Conservation (phyloP, 2,888 invertebrate species). For the Meiosimyza platycephala region DNA sequence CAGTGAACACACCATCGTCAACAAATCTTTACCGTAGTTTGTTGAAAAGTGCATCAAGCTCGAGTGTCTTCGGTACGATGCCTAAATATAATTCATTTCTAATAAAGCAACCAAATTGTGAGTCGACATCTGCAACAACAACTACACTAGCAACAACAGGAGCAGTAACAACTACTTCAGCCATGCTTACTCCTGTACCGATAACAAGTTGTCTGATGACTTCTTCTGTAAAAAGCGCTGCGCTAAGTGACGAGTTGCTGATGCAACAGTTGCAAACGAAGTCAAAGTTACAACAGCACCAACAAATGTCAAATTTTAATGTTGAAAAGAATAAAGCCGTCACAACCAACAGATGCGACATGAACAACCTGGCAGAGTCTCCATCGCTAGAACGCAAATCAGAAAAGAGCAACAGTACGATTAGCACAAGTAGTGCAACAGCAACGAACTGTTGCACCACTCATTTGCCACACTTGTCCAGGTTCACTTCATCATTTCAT, state of each 20-base stretch:
- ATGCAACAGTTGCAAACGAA: slow-evolving; percentile 43
- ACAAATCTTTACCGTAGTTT: slow-evolving; percentile 50
- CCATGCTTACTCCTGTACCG: slow-evolving; percentile 38
- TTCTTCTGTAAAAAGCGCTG: slow-evolving; percentile 37
- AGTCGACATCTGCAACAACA: too few relatives aligned
- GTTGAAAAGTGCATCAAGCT: slow-evolving; percentile 65
- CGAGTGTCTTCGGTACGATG: slow-evolving; percentile 57
- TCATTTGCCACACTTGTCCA: slow-evolving; percentile 63
- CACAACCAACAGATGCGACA: slow-evolving; percentile 44
- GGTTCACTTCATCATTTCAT: slow-evolving; percentile 64
- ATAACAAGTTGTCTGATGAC: slow-evolving; percentile 46
- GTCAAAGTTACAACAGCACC: slow-evolving; percentile 37
- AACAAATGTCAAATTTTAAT: slow-evolving; percentile 19
- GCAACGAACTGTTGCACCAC: slow-evolving; percentile 65
- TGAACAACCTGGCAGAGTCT: slow-evolving; percentile 49
- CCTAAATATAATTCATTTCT: slow-evolving; percentile 54
- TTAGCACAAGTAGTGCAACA: slow-evolving; percentile 62
- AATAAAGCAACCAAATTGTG: slow-evolving; percentile 38
- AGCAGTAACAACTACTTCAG: slow-evolving; percentile 31
- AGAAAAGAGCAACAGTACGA: slow-evolving; percentile 64
- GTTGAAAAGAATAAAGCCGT: slow-evolving; percentile 51
- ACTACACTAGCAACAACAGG: slow-evolving; percentile 29
- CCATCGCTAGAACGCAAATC: slow-evolving; percentile 63
- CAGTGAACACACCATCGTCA: slow-evolving; percentile 25
- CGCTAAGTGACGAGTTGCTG: slow-evolving; percentile 49